Conservation (phyloP, 1,140 invertebrate species). For the Magallana angulata region DNA sequence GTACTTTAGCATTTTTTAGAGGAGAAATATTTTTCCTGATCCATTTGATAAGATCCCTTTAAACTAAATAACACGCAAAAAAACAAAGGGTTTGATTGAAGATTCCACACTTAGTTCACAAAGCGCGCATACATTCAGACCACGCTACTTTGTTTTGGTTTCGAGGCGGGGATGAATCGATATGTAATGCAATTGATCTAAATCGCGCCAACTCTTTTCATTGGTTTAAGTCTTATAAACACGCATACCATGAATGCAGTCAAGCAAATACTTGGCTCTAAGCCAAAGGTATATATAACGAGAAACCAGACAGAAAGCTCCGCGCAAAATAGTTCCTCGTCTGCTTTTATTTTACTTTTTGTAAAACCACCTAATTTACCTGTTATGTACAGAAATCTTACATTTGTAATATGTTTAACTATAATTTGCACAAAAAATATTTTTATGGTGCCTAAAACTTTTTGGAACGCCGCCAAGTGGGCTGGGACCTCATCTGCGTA, state of each 20-base stretch:
- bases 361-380: too few species aligned
- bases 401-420: background rate
- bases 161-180: conserved; percentile 48
- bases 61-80: too few species aligned
- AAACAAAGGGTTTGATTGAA: too few species aligned
- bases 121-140: background rate
- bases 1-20: too few species aligned
- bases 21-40: too few species aligned
- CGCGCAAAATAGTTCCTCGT: conserved; percentile 66
- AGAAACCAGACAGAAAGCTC: conserved; percentile 45
- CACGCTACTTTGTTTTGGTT: conserved; percentile 54
- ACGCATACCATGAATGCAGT: conserved; percentile 32
- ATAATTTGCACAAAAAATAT: background rate
- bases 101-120: too few species aligned
- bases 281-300: conserved; percentile 51
- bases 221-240: conserved; percentile 60
- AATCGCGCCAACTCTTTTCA: conserved; percentile 68
- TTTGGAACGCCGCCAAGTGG: conserved; percentile 61
- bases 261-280: conserved; percentile 54
- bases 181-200: conserved; percentile 47
- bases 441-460: background rate
- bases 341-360: conserved; percentile 45
- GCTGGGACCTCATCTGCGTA: conserved; percentile 50
- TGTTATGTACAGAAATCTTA: background rate
- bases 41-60: too few species aligned